A percentile compares a stretch with the other conserved stretches of the same genome.
phyloP scores from a whole-genome alignment of 92 coral and sea anemone genomes.

The Isaurus tuberculatus region DNA sequence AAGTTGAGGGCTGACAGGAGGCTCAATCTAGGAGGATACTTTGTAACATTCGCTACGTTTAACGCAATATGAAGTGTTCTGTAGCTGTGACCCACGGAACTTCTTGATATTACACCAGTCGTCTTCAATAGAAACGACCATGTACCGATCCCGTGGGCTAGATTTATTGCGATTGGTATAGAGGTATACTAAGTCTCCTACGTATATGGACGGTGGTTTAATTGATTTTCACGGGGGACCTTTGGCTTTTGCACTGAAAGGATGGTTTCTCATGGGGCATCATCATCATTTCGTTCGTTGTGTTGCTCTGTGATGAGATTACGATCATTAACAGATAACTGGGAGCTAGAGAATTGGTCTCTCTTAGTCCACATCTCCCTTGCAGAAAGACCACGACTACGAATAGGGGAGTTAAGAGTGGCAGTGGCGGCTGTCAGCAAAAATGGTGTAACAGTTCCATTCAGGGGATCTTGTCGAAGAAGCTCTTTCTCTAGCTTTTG shows the following conservation, averaged over 20 bases:
- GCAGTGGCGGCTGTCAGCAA: conserved; percentile 41
- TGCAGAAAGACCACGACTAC: conserved; percentile 40
- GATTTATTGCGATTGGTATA: conserved; percentile 33
- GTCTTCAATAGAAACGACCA: conserved; percentile 44
- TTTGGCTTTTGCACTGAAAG: conserved; percentile 21
- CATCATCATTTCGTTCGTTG: neutral
- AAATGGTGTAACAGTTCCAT: conserved; percentile 27
- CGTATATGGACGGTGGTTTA: neutral
- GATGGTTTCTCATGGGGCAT: conserved; percentile 47
- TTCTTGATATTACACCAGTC: conserved; percentile 51
- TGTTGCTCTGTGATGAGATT: conserved; percentile 33
- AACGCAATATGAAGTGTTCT: conserved; percentile 38
- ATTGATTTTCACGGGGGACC: conserved; percentile 17
- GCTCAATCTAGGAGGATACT: conserved; percentile 7
- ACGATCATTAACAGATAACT: conserved; percentile 44
- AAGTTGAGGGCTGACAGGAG: neutral
- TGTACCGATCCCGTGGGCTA: conserved; percentile 42
- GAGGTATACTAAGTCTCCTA: conserved; percentile 24
- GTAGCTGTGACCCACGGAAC: conserved; percentile 44
- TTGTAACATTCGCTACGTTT: conserved; percentile 33
- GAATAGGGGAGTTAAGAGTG: conserved; percentile 45
- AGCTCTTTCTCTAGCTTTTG: conserved; percentile 38
- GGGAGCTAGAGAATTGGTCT: conserved; percentile 48
- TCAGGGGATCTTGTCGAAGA: conserved; percentile 45
- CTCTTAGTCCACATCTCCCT: conserved; percentile 50